phyloP scores from a whole-genome alignment of 2,888 invertebrate species.

The Nomada ferruginata region DNA sequence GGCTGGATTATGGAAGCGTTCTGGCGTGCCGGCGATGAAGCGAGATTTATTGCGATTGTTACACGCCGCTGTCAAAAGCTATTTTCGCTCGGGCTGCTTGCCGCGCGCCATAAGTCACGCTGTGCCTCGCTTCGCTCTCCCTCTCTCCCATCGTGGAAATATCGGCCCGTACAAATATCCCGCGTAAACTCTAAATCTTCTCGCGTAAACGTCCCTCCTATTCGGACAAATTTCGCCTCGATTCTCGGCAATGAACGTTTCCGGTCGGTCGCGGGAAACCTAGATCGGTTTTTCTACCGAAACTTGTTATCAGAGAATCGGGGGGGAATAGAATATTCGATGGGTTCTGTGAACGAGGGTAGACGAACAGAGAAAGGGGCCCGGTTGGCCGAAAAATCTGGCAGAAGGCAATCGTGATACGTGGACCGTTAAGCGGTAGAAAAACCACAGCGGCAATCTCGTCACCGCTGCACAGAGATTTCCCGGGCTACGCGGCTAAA shows the following conservation, averaged over 20 bases:
- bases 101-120: constrained; percentile 64
- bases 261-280: background rate
- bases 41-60: constrained; percentile 73
- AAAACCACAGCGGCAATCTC: constrained; percentile 69
- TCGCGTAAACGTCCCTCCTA: constrained; percentile 22
- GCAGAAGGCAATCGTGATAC: constrained; percentile 59
- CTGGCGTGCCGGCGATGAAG: constrained; percentile 59
- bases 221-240: constrained; percentile 31
- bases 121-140: constrained; percentile 21
- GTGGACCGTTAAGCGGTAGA: constrained; percentile 63
- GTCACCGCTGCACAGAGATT: constrained; percentile 49
- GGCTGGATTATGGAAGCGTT: constrained; percentile 62
- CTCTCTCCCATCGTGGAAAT: constrained; percentile 32
- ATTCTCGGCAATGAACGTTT: background rate
- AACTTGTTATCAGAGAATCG: background rate
- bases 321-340: constrained; percentile 10
- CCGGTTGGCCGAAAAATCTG: constrained; percentile 46
- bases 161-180: constrained; percentile 47
- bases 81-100: constrained; percentile 66
- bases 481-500: constrained; percentile 51
- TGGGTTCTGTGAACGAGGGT: constrained; percentile 8
- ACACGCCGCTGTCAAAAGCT: constrained; percentile 72
- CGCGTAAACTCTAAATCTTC: constrained; percentile 39
- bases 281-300: background rate
- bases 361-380: background rate